phyloP scores from a whole-genome alignment of 2,113 vertebrate genomes.

The Macrotis lagotis region DNA sequence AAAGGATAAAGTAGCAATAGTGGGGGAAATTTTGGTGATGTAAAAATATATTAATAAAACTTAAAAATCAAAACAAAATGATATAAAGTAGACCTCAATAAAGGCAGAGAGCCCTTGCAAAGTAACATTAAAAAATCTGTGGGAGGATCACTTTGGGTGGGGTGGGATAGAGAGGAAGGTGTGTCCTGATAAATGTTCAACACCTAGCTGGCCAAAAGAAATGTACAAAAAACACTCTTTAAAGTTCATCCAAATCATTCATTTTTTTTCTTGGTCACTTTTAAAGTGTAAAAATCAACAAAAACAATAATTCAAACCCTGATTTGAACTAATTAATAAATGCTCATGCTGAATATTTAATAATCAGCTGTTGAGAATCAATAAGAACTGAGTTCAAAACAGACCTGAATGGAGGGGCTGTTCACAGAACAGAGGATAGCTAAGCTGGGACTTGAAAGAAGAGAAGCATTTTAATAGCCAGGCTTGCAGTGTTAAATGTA shows the following conservation, averaged over 20 bases:
- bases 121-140: background rate
- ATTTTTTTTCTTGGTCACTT: background rate
- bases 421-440: background rate
- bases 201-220: background rate
- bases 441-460: background rate
- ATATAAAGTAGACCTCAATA: background rate
- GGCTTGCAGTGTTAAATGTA: no score
- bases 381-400: background rate
- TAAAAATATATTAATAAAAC: no score
- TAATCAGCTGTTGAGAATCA: background rate
- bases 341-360: background rate
- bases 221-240: background rate
- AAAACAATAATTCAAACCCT: background rate
- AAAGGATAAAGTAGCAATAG: no score
- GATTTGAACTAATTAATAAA: background rate
- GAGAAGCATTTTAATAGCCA: background rate
- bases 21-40: no score
- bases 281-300: background rate
- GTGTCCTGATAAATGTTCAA: background rate
- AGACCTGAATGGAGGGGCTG: background rate
- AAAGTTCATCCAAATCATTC: background rate
- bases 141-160: background rate
- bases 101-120: background rate
- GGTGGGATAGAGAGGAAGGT: background rate
- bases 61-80: no score